Evolutionary conservation across 1,140 invertebrate species (phyloP), one percentile per base, ranked within the genome.

Genomic region (Diuraphis noxia): DNA sequence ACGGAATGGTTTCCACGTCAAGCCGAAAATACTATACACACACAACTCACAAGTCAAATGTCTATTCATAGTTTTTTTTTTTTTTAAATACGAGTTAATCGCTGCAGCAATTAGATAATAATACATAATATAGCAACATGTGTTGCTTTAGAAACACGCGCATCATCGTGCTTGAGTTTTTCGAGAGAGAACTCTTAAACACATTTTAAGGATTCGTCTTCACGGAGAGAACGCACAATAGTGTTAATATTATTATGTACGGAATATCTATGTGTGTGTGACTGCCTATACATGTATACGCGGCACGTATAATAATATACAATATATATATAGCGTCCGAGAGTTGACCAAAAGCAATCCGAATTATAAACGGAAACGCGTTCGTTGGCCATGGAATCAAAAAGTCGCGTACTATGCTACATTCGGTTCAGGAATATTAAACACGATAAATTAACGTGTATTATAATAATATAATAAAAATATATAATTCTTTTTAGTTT

Each of bases 111-210:
- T 81, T 72, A 72, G 79, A 38, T 81, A 81, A 38, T 81, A 81
- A 72, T 72, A 72, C 9, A 36, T 77, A 63, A n/a, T n/a, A 46
- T 17, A 46, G 46, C 19, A 23, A 79, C 77, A 72, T 79, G 34
- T 79, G 77, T 79, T 72, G 56, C n/a, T 36, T 79, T 30, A 25
- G 36, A 81, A 82, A 82, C n/a, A 9, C 43, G 41, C 84, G 84
- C 43, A 34, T 46, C 43, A 34, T 86, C 43, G 84, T 49, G 43
- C 84, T 46, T 46, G 84, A 49, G 82, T 43, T 84, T 84, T 84
- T 84, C 41, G 17, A 84, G n/a, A 84, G n/a, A 49, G 43, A 86
- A 86, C 84, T 49, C 84, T 86, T 49, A n/a, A 86, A 34, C 84
- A n/a, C 82, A n/a, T 84, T 41, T 84, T 30, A 41, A 82, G 10